phyloP scores from a whole-genome alignment of 2,113 vertebrate species.

The Burhinus oedicnemus region DNA sequence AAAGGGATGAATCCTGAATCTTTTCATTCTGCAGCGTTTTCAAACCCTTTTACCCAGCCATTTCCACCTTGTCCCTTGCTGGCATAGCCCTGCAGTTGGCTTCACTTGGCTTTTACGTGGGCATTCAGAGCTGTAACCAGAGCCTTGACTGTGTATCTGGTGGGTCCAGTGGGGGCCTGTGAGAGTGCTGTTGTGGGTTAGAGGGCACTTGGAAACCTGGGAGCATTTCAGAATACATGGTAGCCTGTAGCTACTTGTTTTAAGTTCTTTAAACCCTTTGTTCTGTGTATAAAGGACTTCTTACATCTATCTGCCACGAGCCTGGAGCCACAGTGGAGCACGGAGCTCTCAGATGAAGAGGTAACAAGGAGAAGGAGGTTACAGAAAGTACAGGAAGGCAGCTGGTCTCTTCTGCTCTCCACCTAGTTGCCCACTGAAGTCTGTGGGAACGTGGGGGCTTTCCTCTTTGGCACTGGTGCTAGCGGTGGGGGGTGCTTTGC shows the following conservation, averaged over 20 bases:
- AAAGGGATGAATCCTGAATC: neutral
- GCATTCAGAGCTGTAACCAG: neutral
- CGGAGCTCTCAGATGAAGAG: constrained; percentile 75
- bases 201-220: neutral
- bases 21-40: neutral
- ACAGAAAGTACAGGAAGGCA: neutral
- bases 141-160: neutral
- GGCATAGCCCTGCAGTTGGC: neutral
- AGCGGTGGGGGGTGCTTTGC: constrained; percentile 13
- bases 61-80: neutral
- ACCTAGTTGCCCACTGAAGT: neutral
- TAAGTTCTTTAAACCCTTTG: constrained; percentile 69
- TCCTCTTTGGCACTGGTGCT: neutral
- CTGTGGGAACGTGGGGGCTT: neutral
- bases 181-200: neutral
- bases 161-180: neutral
- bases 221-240: neutral
- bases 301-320: constrained; percentile 83
- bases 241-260: neutral
- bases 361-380: constrained; percentile 72
- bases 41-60: neutral
- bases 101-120: neutral
- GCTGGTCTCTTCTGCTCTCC: neutral
- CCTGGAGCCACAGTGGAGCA: constrained; percentile 77
- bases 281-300: constrained; percentile 86